Evolutionary conservation across 2,113 vertebrate species (phyloP).

Genomic region (Dasypus novemcinctus): DNA sequence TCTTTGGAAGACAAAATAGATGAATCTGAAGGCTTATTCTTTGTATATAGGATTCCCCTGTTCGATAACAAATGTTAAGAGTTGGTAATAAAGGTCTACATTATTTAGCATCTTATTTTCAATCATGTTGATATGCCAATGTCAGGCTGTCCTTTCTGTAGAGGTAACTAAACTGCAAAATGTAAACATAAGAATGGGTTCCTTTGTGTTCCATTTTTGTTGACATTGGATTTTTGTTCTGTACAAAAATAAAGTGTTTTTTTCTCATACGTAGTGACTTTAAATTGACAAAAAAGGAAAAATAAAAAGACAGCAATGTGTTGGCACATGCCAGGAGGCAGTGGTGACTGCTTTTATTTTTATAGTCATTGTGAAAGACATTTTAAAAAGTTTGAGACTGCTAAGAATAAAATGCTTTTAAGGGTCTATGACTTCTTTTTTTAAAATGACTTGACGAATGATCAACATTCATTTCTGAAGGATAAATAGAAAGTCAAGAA

Average conservation of each 20-base stretch:
- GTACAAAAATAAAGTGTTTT: conserved; percentile 31
- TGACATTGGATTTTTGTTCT: conserved; percentile 47
- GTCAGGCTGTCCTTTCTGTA: not conserved
- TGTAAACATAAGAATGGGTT: conserved; percentile 50
- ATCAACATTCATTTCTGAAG: not conserved
- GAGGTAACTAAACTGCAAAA: conserved; percentile 17
- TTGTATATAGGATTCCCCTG: not conserved
- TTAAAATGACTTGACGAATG: conserved; percentile 13
- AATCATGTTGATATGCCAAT: not conserved
- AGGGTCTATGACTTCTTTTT: conserved; percentile 23
- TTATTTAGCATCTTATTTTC: conserved; percentile 11
- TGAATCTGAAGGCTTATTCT: not conserved
- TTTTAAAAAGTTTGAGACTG: not conserved
- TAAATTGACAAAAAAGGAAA: conserved; percentile 48
- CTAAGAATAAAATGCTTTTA: conserved; percentile 50
- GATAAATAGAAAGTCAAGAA: conserved; percentile 1
- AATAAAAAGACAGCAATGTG: conserved; percentile 37
- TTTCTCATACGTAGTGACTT: conserved; percentile 7
- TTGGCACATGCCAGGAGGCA: conserved; percentile 17
- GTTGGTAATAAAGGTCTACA: not conserved
- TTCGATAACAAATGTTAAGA: not conserved
- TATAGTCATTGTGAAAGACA: conserved; percentile 5
- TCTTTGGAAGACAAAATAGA: not conserved
- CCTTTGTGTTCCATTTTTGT: conserved; percentile 47
- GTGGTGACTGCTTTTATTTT: conserved; percentile 42